These are phyloP conservation scores for Eugnorisma glareosa DNA, from an alignment of 2,888 invertebrate genomes.

Conservation along the genomic window DNA sequence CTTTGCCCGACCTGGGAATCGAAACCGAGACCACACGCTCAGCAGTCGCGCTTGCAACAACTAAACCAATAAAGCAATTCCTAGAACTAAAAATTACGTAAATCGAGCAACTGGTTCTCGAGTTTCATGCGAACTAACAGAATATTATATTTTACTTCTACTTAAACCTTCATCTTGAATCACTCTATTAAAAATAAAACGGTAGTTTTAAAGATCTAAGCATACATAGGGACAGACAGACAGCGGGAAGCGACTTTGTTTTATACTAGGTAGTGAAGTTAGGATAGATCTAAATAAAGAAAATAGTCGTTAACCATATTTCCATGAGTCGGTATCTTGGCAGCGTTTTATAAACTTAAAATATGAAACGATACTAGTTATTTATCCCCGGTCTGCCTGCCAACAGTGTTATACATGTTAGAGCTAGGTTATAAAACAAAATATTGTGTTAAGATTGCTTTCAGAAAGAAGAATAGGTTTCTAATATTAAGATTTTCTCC, in stretches of 20 bases:
- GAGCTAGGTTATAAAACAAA: slow-evolving; percentile 5
- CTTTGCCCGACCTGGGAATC: no score
- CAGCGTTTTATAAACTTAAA: slow-evolving; percentile 24
- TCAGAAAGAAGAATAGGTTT: neutral
- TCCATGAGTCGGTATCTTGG: slow-evolving; percentile 29
- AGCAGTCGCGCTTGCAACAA: no score
- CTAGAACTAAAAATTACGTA: no score
- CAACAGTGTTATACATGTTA: slow-evolving; percentile 22
- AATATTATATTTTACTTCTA: no score
- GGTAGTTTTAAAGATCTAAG: no score
- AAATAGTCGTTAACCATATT: slow-evolving; percentile 4
- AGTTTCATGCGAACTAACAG: neutral
- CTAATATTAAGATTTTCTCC: neutral
- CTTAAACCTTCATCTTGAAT: no score
- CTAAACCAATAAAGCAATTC: no score
- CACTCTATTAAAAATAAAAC: no score
- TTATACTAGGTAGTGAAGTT: no score
- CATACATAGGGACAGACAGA: no score
- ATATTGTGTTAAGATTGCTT: neutral
- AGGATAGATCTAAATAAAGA: neutral
- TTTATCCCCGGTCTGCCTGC: slow-evolving; percentile 40
- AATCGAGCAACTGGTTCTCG: neutral
- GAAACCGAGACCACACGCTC: no score
- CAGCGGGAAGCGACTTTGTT: no score
- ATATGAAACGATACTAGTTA: slow-evolving; percentile 41